These are phyloP conservation scores for Poecilus cupreus DNA, from an alignment of 2,888 invertebrate genomes.

Conservation along the genomic window DNA sequence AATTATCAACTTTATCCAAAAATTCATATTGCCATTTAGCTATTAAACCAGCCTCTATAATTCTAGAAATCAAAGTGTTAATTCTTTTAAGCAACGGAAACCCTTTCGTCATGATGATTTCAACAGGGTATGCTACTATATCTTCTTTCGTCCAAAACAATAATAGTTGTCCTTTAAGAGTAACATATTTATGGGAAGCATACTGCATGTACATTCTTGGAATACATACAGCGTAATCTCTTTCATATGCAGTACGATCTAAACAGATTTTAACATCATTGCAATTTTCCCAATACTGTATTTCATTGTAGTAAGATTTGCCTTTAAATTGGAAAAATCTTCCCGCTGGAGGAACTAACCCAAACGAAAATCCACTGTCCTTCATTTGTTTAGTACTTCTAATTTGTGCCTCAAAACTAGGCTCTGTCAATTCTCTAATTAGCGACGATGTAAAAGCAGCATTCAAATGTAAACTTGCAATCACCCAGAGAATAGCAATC, in stretches of 20 bases:
- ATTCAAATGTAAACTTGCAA: constrained; percentile 65
- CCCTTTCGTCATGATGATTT: constrained; percentile 68
- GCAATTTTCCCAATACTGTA: constrained; percentile 61
- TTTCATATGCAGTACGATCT: constrained; percentile 62
- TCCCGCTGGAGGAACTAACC: constrained; percentile 61
- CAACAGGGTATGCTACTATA: constrained; percentile 67
- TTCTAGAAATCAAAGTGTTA: constrained; percentile 65
- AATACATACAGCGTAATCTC: constrained; percentile 64
- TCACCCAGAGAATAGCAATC: constrained; percentile 64
- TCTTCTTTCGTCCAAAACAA: constrained; percentile 65
- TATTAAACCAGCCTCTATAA: constrained; percentile 67
- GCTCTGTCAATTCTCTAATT: constrained; percentile 66
- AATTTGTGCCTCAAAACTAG: constrained; percentile 65
- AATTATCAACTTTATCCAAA: constrained; percentile 58
- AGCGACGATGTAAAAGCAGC: constrained; percentile 65
- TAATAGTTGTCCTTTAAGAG: constrained; percentile 62
- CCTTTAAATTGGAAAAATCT: constrained; percentile 62
- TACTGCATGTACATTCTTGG: constrained; percentile 66
- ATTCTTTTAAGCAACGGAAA: constrained; percentile 67
- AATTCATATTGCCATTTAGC: constrained; percentile 64
- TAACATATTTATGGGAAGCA: constrained; percentile 64
- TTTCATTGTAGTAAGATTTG: constrained; percentile 5
- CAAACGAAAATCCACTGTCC: constrained; percentile 64
- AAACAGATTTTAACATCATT: constrained; percentile 64
- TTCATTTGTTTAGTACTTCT: constrained; percentile 63